Conservation (phyloP, 92 coral and sea anemone species). For the Plumapathes pennacea region DNA sequence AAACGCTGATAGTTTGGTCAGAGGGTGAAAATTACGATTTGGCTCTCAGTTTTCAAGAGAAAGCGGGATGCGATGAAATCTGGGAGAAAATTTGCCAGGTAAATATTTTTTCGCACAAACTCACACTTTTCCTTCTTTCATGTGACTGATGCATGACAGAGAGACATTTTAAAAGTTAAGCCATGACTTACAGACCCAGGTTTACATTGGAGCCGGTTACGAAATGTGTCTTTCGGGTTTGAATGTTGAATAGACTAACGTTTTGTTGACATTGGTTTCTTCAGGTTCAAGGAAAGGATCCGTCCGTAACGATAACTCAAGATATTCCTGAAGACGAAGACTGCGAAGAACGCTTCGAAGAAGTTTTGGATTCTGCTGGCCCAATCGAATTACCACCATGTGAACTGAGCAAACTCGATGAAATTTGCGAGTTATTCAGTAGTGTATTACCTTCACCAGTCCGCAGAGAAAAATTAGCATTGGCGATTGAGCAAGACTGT, state of each 20-base stretch:
- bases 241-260: too few relatives aligned
- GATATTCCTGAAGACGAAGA: slow-evolving; percentile 96
- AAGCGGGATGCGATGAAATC: slow-evolving; percentile 97
- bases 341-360: slow-evolving; percentile 95
- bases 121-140: too few relatives aligned
- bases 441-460: slow-evolving; percentile 93
- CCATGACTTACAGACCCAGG: too few relatives aligned
- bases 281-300: slow-evolving; percentile 99
- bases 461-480: slow-evolving; percentile 87
- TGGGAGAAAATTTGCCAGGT: slow-evolving; percentile 99
- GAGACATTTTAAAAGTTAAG: too few relatives aligned
- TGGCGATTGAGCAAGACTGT: slow-evolving; percentile 95
- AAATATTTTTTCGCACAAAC: too few relatives aligned
- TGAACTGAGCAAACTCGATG: slow-evolving; percentile 91
- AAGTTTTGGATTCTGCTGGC: slow-evolving; percentile 92
- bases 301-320: slow-evolving; percentile 94
- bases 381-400: slow-evolving; percentile 96
- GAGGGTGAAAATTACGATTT: slow-evolving; percentile 99
- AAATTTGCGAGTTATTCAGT: slow-evolving; percentile 85
- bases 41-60: slow-evolving; percentile 96
- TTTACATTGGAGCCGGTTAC: too few relatives aligned
- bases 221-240: too few relatives aligned
- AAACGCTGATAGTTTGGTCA: slow-evolving; percentile 98
- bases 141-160: too few relatives aligned
- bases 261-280: slow-evolving; percentile 38